Conservation (phyloP, 2,113 vertebrate genomes). For the Arenaria interpres region DNA sequence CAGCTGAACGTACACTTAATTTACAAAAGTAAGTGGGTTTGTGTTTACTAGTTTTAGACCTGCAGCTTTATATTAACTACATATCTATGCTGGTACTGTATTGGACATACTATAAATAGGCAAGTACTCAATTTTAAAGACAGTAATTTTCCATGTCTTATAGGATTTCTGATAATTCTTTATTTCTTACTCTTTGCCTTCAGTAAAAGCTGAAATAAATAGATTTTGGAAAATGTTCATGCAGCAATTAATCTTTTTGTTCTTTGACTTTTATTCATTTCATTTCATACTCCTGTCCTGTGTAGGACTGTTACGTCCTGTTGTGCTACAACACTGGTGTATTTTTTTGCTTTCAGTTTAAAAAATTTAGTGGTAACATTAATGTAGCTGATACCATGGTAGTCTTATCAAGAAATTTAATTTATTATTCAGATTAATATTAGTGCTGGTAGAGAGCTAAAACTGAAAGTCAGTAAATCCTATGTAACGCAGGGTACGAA, state of each 20-base stretch:
- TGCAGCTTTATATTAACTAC: neutral
- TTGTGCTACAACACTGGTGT: neutral
- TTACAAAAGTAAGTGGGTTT: neutral
- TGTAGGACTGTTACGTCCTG: neutral
- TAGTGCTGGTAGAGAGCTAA: neutral
- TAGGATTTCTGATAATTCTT: conserved; percentile 22
- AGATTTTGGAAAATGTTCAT: conserved; percentile 34
- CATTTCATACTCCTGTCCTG: neutral
- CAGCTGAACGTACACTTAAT: neutral
- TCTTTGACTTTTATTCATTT: conserved; percentile 4
- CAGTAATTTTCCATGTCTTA: neutral
- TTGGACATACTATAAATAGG: neutral
- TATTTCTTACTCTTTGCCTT: conserved; percentile 1
- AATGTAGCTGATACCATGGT: neutral
- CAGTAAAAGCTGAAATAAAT: neutral
- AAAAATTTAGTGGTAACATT: neutral
- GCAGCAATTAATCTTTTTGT: conserved; percentile 9
- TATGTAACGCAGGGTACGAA: neutral
- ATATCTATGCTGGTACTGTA: neutral
- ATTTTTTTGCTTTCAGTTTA: neutral
- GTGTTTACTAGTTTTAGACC: neutral
- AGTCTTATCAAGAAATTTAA: neutral
- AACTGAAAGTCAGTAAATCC: neutral
- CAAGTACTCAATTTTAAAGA: neutral
- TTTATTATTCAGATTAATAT: neutral